Percentiles rank a stretch among this genome's conserved stretches.
Evolutionary conservation across 1,140 invertebrate genomes (phyloP).

Genomic region (Micrasema longulum): DNA sequence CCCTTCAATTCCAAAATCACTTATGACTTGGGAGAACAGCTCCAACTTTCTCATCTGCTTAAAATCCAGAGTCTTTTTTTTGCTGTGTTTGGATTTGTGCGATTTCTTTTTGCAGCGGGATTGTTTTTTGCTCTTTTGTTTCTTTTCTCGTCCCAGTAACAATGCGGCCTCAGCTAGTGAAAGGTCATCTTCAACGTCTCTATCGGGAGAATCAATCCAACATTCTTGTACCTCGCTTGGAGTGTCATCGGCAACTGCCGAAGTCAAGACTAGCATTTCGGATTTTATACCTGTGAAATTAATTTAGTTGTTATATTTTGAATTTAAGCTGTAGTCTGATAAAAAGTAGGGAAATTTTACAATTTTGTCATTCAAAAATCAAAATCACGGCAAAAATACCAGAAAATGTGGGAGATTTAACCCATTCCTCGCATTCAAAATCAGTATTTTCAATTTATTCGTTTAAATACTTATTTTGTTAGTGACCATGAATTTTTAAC

Average conservation of each 20-base stretch:
- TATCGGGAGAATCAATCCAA: slow-evolving; percentile 15
- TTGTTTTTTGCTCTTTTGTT: slow-evolving; percentile 5
- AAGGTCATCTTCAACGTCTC: slow-evolving; percentile 25
- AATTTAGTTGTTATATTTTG: too few species aligned
- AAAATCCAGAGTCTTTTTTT: background rate
- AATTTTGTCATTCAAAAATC: too few species aligned
- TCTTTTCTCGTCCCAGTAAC: too few species aligned
- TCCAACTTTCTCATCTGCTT: slow-evolving; percentile 14
- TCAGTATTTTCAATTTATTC: too few species aligned
- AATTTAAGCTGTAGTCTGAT: too few species aligned
- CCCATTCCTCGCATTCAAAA: too few species aligned
- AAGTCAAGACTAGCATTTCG: background rate
- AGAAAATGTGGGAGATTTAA: too few species aligned
- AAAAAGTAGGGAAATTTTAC: too few species aligned
- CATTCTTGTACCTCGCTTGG: slow-evolving; percentile 2
- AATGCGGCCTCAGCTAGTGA: background rate
- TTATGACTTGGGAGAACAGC: slow-evolving; percentile 18
- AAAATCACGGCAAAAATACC: too few species aligned
- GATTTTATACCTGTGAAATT: slow-evolving; percentile 31
- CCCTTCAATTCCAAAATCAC: background rate
- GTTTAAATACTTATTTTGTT: too few species aligned
- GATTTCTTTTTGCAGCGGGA: background rate
- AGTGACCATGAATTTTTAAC: too few species aligned
- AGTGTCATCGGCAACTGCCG: background rate
- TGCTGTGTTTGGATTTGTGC: slow-evolving; percentile 23